These are phyloP conservation scores for Protodeltote pygarga DNA, from an alignment of 2,888 invertebrate species.

Conservation along the genomic window DNA sequence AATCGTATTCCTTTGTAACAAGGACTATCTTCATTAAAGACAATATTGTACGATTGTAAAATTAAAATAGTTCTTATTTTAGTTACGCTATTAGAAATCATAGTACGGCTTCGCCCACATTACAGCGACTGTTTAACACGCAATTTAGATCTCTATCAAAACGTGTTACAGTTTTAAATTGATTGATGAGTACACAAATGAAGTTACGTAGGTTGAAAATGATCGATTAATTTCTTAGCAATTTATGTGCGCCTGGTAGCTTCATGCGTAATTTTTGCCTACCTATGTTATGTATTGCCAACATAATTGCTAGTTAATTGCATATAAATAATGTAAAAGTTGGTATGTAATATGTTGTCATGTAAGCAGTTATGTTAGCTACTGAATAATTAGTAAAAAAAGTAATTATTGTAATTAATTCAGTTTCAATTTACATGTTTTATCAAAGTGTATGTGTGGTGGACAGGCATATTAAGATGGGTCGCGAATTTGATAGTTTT, in stretches of 20 bases:
- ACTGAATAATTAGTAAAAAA: conserved; percentile 9
- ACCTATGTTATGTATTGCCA: conserved; percentile 13
- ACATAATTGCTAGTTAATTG: conserved; percentile 5
- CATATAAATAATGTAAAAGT: background rate
- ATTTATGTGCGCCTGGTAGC: conserved; percentile 55
- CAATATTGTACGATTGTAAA: background rate
- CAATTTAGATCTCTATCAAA: conserved; percentile 25
- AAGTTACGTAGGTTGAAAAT: conserved; percentile 22
- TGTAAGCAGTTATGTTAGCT: conserved; percentile 12
- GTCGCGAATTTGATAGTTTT: no score
- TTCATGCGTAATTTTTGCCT: conserved; percentile 41
- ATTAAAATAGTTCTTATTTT: conserved; percentile 16
- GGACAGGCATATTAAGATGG: no score
- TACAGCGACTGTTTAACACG: conserved; percentile 20
- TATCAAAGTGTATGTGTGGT: no score
- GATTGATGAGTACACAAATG: conserved; percentile 19
- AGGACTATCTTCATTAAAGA: conserved; percentile 1
- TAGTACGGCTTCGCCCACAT: conserved; percentile 27
- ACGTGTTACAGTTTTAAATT: conserved; percentile 27
- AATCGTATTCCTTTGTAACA: background rate
- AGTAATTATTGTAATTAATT: no score
- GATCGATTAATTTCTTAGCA: conserved; percentile 49
- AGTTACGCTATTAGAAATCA: conserved; percentile 44
- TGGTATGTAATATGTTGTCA: conserved; percentile 10
- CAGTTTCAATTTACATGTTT: no score